Base-by-base conservation (phyloP, 2,113 vertebrate genomes). In the Nanorana parkeri region DNA sequence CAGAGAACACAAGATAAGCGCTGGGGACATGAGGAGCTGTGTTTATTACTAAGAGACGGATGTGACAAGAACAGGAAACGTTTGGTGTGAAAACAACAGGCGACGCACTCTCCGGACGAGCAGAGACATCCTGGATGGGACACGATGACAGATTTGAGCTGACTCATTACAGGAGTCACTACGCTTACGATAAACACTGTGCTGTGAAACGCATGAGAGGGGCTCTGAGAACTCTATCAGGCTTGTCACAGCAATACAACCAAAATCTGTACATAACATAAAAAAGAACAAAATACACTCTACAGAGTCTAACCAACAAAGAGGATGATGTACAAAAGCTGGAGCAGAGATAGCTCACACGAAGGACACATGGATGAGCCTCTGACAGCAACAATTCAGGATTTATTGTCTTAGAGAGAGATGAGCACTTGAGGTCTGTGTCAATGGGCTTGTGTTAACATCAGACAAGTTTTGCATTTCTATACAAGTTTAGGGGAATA, bases 81-180 rank as follows among this genome's bases (percentile, higher is more conserved):
- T 17, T 13, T 82, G 66, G 52, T 41, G 51, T 58, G 71, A 75
- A 82, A 75, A 74, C 68, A 81, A 64, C 79, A 81, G 79, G 66
- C 28, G 60, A 60, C 21, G 17, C 36, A 13, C 28, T 74, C 28
- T 65, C 58, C 56, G 60, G 61, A 26, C 47, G 13, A 23, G 23
- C 68, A 17, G 13, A 36, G 16, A 28, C 28, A 65, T 75, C 47
- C 20, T 47, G 41, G 26, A 41, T 52, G 36, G 29, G 28, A 55
- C 32, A 72, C 19, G 60, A 75, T 74, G 69, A 51, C n/a, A 69
- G 80, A 81, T 74, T 60, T 52, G 28, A 24, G 51, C 47, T 67
- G 80, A 73, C 73, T 82, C 61, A 67, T 67, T 67, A 56, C 71
- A 67, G 16, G 10, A 55, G 36, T 17, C 23, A 65, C 23, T 52